phyloP scores from a whole-genome alignment of 2,797 vertebrate genomes.

The Diglossa cyanea region DNA sequence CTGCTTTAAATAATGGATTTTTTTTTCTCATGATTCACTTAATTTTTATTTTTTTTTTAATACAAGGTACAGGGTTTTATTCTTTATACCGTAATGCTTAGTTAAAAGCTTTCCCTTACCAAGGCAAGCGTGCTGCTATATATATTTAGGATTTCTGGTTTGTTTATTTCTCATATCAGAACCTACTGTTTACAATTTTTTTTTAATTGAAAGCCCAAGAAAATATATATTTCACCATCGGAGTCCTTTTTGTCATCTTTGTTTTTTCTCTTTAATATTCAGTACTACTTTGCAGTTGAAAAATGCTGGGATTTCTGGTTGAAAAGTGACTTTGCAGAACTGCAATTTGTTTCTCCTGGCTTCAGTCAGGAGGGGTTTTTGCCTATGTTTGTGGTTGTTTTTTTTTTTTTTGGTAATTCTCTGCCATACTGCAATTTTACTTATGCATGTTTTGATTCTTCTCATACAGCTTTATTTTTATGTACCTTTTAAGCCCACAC shows the following conservation, averaged over 20 bases:
- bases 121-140: accelerated
- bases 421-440: not conserved
- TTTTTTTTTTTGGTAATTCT: not conserved
- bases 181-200: not conserved
- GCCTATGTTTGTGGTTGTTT: not conserved
- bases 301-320: not conserved
- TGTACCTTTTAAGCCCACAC: not conserved
- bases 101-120: not conserved
- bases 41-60: not conserved
- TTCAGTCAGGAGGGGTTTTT: not conserved
- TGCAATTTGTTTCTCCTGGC: not conserved
- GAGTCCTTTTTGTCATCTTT: not conserved
- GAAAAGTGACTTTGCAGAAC: not conserved
- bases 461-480: not conserved
- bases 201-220: not conserved
- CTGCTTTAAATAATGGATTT: not conserved
- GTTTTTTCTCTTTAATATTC: not conserved
- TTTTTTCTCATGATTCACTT: not conserved
- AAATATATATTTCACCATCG: not conserved
- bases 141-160: not conserved
- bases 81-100: not conserved
- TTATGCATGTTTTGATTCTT: not conserved
- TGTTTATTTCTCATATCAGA: not conserved
- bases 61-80: not conserved
- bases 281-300: not conserved